Percentiles rank a stretch among this genome's conserved stretches.
Evolutionary conservation across 2,797 vertebrate species (phyloP).

Genomic region (Setipinna tenuifilis): DNA sequence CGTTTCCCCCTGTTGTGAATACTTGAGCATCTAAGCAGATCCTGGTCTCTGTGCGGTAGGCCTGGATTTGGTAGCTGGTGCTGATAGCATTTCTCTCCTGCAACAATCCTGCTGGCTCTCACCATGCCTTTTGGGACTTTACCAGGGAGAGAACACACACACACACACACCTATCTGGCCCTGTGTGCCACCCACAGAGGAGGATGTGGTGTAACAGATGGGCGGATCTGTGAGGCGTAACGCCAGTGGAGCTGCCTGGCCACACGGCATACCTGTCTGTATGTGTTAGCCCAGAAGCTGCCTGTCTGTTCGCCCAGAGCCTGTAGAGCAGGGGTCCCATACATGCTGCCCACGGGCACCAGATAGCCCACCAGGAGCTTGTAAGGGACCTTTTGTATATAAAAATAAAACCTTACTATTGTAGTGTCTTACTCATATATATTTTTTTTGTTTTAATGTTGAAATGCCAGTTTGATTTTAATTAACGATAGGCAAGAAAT

Average conservation of each 20-base stretch:
- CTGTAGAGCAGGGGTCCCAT: no score
- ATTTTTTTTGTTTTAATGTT: no score
- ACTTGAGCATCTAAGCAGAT: conserved; percentile 41
- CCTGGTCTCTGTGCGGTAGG: conserved; percentile 44
- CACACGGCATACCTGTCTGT: conserved; percentile 63
- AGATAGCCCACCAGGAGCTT: no score
- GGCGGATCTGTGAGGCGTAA: conserved; percentile 86
- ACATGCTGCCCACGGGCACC: no score
- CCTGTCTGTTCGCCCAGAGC: conserved; percentile 86
- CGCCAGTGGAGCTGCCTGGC: conserved; percentile 80
- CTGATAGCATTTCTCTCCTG: conserved; percentile 61
- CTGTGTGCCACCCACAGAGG: no score
- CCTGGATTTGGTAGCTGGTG: conserved; percentile 54
- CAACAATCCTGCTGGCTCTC: conserved; percentile 48
- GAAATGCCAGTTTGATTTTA: no score
- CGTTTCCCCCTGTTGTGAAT: no score
- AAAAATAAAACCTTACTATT: no score
- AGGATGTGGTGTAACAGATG: conserved; percentile 67
- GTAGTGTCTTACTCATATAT: no score
- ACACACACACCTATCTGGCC: neutral
- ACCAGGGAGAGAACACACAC: conserved; percentile 49
- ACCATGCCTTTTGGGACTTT: conserved; percentile 45
- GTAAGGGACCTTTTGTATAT: no score
- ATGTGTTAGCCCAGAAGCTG: conserved; percentile 75
- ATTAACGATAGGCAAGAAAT: no score